Base-by-base conservation (phyloP, 1,140 invertebrate genomes). In the Ptiloglossa arizonensis region DNA sequence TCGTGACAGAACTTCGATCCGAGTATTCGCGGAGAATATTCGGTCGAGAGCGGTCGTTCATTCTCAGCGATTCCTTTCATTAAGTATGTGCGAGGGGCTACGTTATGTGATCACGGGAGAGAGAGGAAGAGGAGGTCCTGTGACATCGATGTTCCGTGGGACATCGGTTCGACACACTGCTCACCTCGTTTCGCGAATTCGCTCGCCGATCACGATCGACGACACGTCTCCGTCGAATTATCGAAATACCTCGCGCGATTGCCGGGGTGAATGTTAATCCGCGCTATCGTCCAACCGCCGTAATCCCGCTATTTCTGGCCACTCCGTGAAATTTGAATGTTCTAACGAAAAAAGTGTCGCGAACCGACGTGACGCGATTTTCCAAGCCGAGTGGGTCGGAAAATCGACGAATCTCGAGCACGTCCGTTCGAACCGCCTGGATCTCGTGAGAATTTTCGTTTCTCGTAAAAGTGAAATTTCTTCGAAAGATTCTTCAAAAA, bases 161-260 rank as follows among this genome's bases (percentile, higher is more conserved):
- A 85, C 60, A 72, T 81, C 50, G 78, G 72, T 77, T 75, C 76
- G 66, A 82, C 69, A 79, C 69, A 80, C 70, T 70, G 79, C 68
- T 85, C 82, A 85, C 83, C 82, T 75, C 67, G 80, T 82, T 81
- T 82, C 64, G 82, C 75, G 74, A 88, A 88, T 88, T 88, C 84
- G 81, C 62, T 88, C 85, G 81, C 84, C 78, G 86, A 84, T 86
- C 87, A 88, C 87, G 87, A 87, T 84, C 82, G 75, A 67, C 83
- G 86, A 88, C 86, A 86, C 87, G 86, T 87, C 87, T 78, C 76
- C 48, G 75, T 80, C 81, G 84, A 86, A 86, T 87, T 87, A 88
- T 88, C 87, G 86, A 87, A 86, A 88, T 88, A 86, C 86, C 84
- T 84, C 80, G 70, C 79, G 56, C 74, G 80, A 79, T 66, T 57